Percentiles rank a stretch among this genome's conserved stretches.
Conservation (phyloP, 2,113 vertebrate species). For the Aphelocoma coerulescens region DNA sequence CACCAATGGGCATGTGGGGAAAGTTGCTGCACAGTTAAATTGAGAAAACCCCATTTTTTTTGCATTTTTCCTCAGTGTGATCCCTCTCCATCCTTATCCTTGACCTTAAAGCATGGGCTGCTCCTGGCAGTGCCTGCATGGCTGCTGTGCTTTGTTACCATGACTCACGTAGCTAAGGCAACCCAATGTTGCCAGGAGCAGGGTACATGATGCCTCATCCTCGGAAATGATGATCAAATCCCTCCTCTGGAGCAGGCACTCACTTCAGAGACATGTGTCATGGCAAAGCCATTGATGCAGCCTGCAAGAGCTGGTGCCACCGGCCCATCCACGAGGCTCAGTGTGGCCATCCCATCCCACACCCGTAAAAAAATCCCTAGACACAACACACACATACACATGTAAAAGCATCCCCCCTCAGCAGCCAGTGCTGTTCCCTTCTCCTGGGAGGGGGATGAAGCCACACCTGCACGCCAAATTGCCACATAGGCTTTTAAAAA, state of each 20-base stretch:
- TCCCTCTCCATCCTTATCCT: not conserved
- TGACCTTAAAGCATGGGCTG: not conserved
- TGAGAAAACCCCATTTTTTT: rapidly evolving
- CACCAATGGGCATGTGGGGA: rapidly evolving
- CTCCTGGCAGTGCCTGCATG: not conserved
- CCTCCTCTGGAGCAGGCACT: not conserved
- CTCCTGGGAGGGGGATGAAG: not conserved
- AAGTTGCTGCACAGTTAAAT: not conserved
- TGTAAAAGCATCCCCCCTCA: rapidly evolving
- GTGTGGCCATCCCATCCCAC: not conserved
- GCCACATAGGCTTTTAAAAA: not conserved
- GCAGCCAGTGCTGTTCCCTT: rapidly evolving
- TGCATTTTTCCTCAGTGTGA: not conserved
- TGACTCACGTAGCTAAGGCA: slow-evolving; percentile 36
- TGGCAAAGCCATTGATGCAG: not conserved
- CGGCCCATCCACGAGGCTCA: not conserved
- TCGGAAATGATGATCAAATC: not conserved
- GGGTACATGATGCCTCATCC: not conserved
- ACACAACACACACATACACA: not conserved
- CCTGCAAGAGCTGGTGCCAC: not conserved
- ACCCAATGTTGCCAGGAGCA: not conserved
- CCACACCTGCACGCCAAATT: not conserved
- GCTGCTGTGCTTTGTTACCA: not conserved
- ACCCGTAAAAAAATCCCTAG: not conserved
- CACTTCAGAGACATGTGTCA: not conserved